Evolutionary conservation across 2,113 vertebrate species (phyloP).

Genomic region (Muntiacus reevesi): DNA sequence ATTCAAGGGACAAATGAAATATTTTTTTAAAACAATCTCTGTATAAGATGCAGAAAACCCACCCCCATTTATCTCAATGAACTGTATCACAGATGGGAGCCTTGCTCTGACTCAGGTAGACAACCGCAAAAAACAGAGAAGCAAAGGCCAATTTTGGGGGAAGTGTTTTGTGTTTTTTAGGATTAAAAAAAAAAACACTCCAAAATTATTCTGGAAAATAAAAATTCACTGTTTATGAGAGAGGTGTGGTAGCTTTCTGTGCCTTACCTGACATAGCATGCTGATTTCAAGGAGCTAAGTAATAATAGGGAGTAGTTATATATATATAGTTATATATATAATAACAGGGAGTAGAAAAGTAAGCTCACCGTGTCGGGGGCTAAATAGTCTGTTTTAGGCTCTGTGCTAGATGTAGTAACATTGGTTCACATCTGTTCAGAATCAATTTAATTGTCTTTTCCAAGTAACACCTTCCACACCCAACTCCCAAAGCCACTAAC

Average conservation of each 20-base stretch:
- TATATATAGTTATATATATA: too few relatives aligned
- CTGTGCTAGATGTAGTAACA: neutral
- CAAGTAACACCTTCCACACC: slow-evolving; percentile 38
- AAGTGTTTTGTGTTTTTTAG: neutral
- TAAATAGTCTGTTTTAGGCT: neutral
- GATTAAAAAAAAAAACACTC: neutral
- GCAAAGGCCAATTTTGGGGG: neutral
- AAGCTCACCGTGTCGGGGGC: neutral
- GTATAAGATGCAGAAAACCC: neutral
- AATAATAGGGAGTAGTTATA: neutral
- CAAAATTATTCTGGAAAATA: slow-evolving; percentile 18
- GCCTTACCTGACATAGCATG: neutral
- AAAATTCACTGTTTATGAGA: slow-evolving; percentile 20
- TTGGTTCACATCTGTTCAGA: slow-evolving; percentile 15
- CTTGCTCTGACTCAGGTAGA: neutral
- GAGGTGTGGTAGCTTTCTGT: neutral
- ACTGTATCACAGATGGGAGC: neutral
- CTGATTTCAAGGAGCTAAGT: slow-evolving; percentile 19
- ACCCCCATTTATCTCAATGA: neutral
- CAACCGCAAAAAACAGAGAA: neutral
- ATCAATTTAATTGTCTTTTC: slow-evolving; percentile 52
- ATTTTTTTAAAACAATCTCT: neutral
- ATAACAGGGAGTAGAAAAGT: neutral
- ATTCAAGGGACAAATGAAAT: neutral
- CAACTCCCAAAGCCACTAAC: slow-evolving; percentile 37